A percentile compares a stretch with the other conserved stretches of the same genome.
Evolutionary conservation across 2,888 invertebrate genomes (phyloP).

Genomic region (Alentia gelatinosa): DNA sequence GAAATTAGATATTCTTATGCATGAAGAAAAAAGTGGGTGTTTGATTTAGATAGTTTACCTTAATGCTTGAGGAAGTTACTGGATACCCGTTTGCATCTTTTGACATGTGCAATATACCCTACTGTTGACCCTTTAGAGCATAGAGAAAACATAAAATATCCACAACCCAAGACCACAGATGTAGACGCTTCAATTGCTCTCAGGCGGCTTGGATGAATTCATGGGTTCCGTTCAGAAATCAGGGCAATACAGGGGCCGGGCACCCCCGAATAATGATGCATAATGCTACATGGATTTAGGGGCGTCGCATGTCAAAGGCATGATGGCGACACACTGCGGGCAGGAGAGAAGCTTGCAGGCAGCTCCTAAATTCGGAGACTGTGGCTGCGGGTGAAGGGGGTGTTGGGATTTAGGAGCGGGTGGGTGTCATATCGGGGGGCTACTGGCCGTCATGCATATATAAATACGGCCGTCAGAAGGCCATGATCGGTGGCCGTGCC

Average conservation of each 20-base stretch:
- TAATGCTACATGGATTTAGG: conserved; percentile 33
- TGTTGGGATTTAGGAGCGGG: background rate
- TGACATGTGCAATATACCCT: too few relatives aligned
- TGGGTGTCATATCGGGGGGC: background rate
- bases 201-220: too few relatives aligned
- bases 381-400: background rate
- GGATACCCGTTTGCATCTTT: too few relatives aligned
- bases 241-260: background rate
- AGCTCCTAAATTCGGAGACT: background rate
- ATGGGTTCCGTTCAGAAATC: too few relatives aligned
- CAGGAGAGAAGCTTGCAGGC: background rate
- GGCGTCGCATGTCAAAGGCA: conserved; percentile 14
- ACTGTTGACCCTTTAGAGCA: too few relatives aligned
- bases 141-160: too few relatives aligned
- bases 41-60: too few relatives aligned
- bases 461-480: background rate
- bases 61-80: too few relatives aligned
- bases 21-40: too few relatives aligned
- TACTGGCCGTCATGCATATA: background rate
- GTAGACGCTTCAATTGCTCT: too few relatives aligned
- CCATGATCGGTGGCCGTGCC: background rate
- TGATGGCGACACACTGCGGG: background rate
- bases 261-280: background rate
- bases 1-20: too few relatives aligned
- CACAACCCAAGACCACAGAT: too few relatives aligned